Evolutionary conservation across 2,888 invertebrate species (phyloP).

Genomic region (Lucinisca nassula): DNA sequence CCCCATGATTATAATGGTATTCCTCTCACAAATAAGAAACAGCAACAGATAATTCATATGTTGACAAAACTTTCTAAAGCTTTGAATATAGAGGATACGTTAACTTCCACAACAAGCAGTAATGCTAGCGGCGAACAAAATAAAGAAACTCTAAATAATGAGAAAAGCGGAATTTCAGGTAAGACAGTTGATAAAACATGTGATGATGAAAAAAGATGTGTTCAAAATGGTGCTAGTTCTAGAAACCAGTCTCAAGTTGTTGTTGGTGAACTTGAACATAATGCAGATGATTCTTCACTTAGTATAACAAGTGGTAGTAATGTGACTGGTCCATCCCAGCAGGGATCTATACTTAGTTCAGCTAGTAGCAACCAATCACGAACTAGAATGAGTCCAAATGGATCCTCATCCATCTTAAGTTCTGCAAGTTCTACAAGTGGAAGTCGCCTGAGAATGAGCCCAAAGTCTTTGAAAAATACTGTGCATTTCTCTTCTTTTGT

Average conservation of each 20-base stretch:
- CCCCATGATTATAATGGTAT: constrained; percentile 83
- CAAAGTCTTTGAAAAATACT: constrained; percentile 81
- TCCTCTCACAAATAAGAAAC: constrained; percentile 79
- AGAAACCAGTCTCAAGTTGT: not conserved
- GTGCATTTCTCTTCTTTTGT: constrained; percentile 83
- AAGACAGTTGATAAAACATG: not conserved
- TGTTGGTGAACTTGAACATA: constrained; percentile 17
- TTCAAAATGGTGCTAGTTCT: constrained; percentile 47
- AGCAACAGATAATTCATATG: constrained; percentile 83
- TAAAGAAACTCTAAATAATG: not conserved
- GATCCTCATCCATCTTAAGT: constrained; percentile 65
- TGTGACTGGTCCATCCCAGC: constrained; percentile 37
- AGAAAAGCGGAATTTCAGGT: not conserved
- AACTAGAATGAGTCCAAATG: constrained; percentile 68
- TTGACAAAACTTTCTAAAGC: constrained; percentile 80
- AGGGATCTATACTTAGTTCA: constrained; percentile 37
- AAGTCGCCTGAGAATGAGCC: constrained; percentile 76
- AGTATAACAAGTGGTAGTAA: constrained; percentile 58
- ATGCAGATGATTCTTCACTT: constrained; percentile 40
- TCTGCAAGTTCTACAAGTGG: constrained; percentile 71
- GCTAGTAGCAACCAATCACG: constrained; percentile 58
- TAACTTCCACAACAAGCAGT: constrained; percentile 76
- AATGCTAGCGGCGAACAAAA: constrained; percentile 47
- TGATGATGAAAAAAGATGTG: constrained; percentile 30
- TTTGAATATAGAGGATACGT: constrained; percentile 81